Percentiles rank a stretch among this genome's conserved stretches.
phyloP scores from a whole-genome alignment of 2,888 invertebrate genomes.

The Xanthorhoe designata region DNA sequence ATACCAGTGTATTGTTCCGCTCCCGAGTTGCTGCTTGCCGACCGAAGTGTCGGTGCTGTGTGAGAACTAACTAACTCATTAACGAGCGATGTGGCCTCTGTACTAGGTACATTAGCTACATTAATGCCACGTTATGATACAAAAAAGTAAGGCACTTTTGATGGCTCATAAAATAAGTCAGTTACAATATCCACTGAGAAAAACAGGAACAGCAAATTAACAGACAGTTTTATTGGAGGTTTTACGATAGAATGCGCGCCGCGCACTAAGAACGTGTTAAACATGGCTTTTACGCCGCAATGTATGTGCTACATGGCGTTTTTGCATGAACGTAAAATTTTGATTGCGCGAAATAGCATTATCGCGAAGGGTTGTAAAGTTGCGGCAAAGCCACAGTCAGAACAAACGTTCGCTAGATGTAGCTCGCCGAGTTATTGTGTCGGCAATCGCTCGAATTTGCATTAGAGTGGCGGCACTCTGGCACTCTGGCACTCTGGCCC shows the following conservation, averaged over 20 bases:
- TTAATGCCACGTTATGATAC: neutral
- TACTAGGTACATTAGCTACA: slow-evolving; percentile 7
- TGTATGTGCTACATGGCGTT: slow-evolving; percentile 34
- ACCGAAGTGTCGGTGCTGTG: neutral
- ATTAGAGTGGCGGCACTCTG: slow-evolving; percentile 19
- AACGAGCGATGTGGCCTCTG: neutral
- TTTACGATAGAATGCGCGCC: slow-evolving; percentile 37
- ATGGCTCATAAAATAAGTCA: slow-evolving; percentile 7
- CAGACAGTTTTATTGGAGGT: slow-evolving; percentile 25
- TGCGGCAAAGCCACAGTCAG: slow-evolving; percentile 12
- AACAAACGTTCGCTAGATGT: slow-evolving; percentile 5
- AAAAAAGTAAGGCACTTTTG: neutral
- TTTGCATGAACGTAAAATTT: slow-evolving; percentile 35
- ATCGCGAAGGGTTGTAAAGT: slow-evolving; percentile 38
- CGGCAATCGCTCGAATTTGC: slow-evolving; percentile 27
- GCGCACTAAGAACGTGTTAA: slow-evolving; percentile 20
- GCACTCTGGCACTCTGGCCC: slow-evolving; percentile 14
- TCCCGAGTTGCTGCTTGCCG: neutral
- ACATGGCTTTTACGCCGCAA: slow-evolving; percentile 24
- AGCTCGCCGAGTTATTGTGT: slow-evolving; percentile 1
- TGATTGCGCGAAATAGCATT: slow-evolving; percentile 41
- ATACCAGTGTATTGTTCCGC: neutral
- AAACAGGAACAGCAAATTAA: slow-evolving; percentile 20
- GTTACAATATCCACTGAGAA: slow-evolving; percentile 11
- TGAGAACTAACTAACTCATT: slow-evolving; percentile 10